These are phyloP conservation scores for Neodon shergylaensis DNA, from an alignment of 2,113 vertebrate genomes.

Conservation along the genomic window DNA sequence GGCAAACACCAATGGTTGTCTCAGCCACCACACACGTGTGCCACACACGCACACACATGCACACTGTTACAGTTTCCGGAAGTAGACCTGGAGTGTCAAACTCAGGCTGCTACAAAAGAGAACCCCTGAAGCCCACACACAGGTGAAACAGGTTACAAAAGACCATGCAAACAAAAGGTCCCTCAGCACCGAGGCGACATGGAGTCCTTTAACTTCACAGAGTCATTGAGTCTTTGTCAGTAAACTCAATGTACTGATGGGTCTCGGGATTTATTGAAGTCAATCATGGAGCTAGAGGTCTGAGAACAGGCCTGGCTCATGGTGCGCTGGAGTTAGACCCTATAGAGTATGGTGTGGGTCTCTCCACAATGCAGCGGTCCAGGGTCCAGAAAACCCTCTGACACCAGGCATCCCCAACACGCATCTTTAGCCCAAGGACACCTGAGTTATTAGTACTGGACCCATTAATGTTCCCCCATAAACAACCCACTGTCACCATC, in stretches of 20 bases:
- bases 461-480: neutral
- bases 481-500: neutral
- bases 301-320: neutral
- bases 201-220: neutral
- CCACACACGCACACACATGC: neutral
- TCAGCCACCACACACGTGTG: neutral
- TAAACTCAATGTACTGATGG: neutral
- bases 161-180: neutral
- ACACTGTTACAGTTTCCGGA: neutral
- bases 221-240: neutral
- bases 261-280: neutral
- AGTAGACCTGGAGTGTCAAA: neutral
- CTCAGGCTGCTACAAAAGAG: neutral
- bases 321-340: neutral
- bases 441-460: neutral
- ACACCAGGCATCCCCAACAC: neutral
- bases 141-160: neutral
- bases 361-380: neutral
- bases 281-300: rapidly evolving
- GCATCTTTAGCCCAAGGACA: neutral
- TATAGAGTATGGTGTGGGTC: neutral
- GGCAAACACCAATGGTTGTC: neutral
- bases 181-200: neutral
- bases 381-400: neutral
- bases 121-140: neutral